These are phyloP conservation scores for Catharus bicknelli DNA, from an alignment of 2,113 vertebrate species.

Conservation along the genomic window DNA sequence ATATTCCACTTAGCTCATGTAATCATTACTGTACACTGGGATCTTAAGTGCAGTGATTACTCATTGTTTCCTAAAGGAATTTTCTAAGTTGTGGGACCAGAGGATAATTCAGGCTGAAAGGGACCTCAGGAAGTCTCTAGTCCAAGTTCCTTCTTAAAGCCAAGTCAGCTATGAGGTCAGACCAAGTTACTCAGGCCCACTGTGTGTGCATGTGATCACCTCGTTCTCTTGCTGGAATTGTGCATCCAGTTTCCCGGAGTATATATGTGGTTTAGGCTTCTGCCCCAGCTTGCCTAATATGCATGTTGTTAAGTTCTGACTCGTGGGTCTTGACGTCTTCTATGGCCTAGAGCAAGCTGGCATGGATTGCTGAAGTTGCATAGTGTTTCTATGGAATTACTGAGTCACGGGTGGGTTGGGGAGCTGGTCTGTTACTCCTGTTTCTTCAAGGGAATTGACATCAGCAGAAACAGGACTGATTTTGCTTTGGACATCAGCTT, in stretches of 20 bases:
- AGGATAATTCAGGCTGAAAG: neutral
- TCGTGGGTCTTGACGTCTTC: neutral
- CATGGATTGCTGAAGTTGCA: neutral
- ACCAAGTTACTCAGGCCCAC: neutral
- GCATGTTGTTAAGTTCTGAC: neutral
- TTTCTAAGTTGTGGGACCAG: neutral
- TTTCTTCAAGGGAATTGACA: neutral
- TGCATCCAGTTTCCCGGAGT: neutral
- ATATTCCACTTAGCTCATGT: neutral
- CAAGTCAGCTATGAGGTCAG: neutral
- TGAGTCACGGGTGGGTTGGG: neutral
- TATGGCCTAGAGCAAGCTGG: neutral
- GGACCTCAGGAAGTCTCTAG: neutral
- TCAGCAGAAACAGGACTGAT: neutral
- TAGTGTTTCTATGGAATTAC: fast-evolving
- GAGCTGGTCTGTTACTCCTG: neutral
- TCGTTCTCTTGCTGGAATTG: neutral
- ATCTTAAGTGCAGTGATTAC: neutral
- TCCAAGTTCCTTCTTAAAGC: neutral
- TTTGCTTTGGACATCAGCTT: neutral
- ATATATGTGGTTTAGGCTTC: neutral
- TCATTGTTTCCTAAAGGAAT: neutral
- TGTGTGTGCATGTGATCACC: too few relatives aligned
- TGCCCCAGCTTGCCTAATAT: neutral
- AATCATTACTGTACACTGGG: neutral